Percentiles rank a stretch among this genome's conserved stretches.
These are phyloP conservation scores for Chlorodrepanis virens DNA, from an alignment of 2,113 vertebrate genomes.

Conservation along the genomic window DNA sequence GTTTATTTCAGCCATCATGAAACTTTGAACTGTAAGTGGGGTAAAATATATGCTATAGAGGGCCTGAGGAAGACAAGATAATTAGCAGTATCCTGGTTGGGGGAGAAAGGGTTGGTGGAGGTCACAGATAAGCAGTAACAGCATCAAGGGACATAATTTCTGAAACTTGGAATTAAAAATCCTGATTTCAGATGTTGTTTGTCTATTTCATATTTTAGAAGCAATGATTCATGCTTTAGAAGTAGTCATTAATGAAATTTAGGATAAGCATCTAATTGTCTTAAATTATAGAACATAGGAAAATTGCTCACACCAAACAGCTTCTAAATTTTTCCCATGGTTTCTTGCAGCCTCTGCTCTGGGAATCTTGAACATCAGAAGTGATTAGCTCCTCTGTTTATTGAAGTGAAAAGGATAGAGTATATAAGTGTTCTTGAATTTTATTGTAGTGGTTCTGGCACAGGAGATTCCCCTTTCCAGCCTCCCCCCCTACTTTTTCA, in stretches of 20 bases:
- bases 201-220: background rate
- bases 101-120: background rate
- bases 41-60: background rate
- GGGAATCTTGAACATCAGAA: background rate
- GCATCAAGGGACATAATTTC: background rate
- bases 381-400: background rate
- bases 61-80: background rate
- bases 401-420: background rate
- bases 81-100: background rate
- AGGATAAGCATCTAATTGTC: background rate
- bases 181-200: background rate
- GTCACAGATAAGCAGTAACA: background rate
- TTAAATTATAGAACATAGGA: background rate
- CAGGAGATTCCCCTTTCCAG: fast-evolving
- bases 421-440: background rate
- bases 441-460: background rate
- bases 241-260: background rate
- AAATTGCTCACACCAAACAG: background rate
- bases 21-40: background rate
- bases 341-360: background rate
- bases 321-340: background rate
- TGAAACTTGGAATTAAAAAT: background rate
- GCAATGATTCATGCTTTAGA: background rate
- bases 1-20: background rate
- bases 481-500: background rate